A percentile compares a stretch with the other conserved stretches of the same genome.
Conservation (phyloP, 2,113 vertebrate genomes). For the Melanostigma gelatinosum region DNA sequence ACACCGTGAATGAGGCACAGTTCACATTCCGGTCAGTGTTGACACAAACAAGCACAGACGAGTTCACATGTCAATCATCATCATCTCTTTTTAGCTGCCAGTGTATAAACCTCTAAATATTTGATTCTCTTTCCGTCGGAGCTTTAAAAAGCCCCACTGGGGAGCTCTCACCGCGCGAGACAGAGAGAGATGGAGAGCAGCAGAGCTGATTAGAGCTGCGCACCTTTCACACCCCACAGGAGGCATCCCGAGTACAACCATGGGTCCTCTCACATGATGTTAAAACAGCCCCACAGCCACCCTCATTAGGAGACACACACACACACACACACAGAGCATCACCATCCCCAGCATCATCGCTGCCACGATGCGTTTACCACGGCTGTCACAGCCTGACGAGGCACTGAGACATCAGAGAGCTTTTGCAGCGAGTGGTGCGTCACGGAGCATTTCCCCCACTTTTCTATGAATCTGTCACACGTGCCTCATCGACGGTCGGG, state of each 20-base stretch:
- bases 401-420: conserved; percentile 7
- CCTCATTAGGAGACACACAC: conserved; percentile 51
- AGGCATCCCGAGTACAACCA: conserved; percentile 17
- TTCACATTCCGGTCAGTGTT: conserved; percentile 55
- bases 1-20: conserved; percentile 6
- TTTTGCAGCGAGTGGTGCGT: conserved; percentile 2
- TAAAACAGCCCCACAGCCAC: conserved; percentile 51
- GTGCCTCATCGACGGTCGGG: neutral
- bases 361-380: conserved; percentile 16
- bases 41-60: conserved; percentile 34
- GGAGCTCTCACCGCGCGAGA: neutral
- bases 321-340: neutral
- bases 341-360: neutral
- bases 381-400: conserved; percentile 39
- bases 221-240: conserved; percentile 31
- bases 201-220: conserved; percentile 28
- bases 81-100: conserved; percentile 22
- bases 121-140: conserved; percentile 42
- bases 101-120: conserved; percentile 45
- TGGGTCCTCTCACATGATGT: conserved; percentile 28
- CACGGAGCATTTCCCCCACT: neutral
- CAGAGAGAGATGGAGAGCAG: neutral
- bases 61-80: conserved; percentile 34
- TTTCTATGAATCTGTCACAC: conserved; percentile 4
- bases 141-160: conserved; percentile 19